Evolutionary conservation across 2,888 invertebrate genomes (phyloP).

Genomic region (Hypolimnas misippus): DNA sequence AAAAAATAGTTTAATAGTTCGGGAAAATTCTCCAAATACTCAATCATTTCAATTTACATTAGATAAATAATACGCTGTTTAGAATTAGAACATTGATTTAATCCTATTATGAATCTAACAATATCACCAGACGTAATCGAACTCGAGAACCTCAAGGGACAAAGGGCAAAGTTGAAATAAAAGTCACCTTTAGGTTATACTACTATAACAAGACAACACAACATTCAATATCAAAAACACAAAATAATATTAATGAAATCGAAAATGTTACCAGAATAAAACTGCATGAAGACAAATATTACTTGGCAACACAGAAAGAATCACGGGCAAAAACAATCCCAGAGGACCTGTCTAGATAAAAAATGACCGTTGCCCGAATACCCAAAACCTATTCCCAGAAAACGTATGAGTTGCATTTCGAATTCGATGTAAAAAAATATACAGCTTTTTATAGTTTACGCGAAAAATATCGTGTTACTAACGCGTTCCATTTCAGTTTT

Average conservation of each 20-base stretch:
- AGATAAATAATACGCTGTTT: no score
- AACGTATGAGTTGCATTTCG: slow-evolving; percentile 19
- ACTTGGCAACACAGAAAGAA: slow-evolving; percentile 11
- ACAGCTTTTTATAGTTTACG: neutral
- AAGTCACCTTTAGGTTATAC: neutral
- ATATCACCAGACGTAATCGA: neutral
- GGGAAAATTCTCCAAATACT: no score
- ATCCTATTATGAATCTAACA: neutral
- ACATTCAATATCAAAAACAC: neutral
- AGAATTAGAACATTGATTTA: no score
- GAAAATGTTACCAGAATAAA: neutral
- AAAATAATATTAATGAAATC: neutral
- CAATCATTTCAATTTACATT: no score
- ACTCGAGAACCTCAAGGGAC: neutral
- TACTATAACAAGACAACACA: neutral
- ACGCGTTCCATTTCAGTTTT: neutral
- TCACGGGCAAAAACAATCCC: slow-evolving; percentile 23
- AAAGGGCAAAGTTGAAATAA: neutral
- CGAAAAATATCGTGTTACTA: neutral
- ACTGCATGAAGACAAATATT: slow-evolving; percentile 12
- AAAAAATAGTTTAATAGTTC: no score
- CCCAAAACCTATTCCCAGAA: slow-evolving; percentile 23
- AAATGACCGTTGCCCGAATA: slow-evolving; percentile 24
- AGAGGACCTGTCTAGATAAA: slow-evolving; percentile 23
- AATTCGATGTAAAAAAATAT: slow-evolving; percentile 18